Evolutionary conservation across 2,888 invertebrate species (phyloP).

Genomic region (Apamea crenata): DNA sequence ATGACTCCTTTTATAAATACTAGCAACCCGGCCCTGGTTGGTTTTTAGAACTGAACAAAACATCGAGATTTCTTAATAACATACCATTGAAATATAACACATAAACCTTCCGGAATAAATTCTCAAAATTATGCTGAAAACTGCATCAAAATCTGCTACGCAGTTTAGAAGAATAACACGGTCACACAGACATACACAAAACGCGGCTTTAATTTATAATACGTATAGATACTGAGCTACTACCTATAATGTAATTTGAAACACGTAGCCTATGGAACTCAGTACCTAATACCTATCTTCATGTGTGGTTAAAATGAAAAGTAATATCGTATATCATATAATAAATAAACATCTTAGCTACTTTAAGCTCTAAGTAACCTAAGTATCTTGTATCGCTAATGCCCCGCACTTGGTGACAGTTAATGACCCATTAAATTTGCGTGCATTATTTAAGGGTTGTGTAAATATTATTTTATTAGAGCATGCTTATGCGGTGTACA

Average conservation of each 20-base stretch:
- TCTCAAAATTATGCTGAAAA: background rate
- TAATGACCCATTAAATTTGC: constrained; percentile 50
- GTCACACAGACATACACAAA: background rate
- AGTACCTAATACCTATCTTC: constrained; percentile 24
- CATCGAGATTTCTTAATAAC: background rate
- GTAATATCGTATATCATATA: constrained; percentile 54
- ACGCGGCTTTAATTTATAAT: background rate
- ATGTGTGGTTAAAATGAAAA: constrained; percentile 59
- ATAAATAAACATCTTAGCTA: constrained; percentile 55
- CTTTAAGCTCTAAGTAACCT: constrained; percentile 42
- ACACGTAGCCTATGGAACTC: constrained; percentile 4
- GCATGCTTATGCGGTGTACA: background rate
- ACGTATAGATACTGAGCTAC: background rate
- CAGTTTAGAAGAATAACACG: background rate
- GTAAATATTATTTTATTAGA: constrained; percentile 28
- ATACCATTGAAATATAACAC: background rate
- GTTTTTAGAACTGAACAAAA: background rate
- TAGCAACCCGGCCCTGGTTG: background rate
- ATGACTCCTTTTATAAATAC: background rate
- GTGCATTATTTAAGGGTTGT: constrained; percentile 20
- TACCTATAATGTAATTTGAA: constrained; percentile 28
- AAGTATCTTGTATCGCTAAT: constrained; percentile 55
- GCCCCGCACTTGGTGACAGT: constrained; percentile 25
- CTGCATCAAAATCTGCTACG: background rate
- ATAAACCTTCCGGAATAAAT: background rate